Conservation (phyloP, 2,797 vertebrate species). For the Helarctos malayanus region DNA sequence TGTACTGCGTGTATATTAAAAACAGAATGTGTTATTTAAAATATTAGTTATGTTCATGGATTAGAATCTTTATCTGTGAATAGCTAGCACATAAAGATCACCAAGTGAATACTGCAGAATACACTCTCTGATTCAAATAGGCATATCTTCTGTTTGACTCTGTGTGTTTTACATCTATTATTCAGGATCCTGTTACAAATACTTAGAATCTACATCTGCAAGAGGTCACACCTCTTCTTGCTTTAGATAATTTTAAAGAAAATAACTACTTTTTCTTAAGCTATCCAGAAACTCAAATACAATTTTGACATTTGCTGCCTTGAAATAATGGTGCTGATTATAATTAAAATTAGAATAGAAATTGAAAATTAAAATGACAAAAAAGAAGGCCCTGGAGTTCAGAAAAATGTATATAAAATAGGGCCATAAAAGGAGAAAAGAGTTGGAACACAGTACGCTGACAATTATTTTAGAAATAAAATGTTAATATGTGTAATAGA, state of each 20-base stretch:
- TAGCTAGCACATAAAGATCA: conserved; percentile 5
- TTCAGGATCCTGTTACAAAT: conserved; percentile 30
- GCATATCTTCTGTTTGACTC: neutral
- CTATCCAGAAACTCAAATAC: conserved; percentile 41
- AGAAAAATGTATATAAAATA: conserved; percentile 25
- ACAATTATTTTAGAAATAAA: conserved; percentile 71
- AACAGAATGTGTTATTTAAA: conserved; percentile 79
- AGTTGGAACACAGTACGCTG: neutral
- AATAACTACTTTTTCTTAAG: conserved; percentile 51
- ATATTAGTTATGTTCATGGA: conserved; percentile 72
- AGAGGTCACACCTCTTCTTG: neutral
- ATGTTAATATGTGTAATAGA: conserved; percentile 37
- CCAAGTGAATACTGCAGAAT: neutral
- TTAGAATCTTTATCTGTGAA: conserved; percentile 72
- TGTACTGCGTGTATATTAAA: conserved; percentile 71
- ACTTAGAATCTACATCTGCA: conserved; percentile 3
- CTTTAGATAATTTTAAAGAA: conserved; percentile 63
- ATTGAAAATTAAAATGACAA: conserved; percentile 67
- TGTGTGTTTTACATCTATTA: neutral
- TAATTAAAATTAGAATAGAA: conserved; percentile 73
- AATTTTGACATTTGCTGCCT: conserved; percentile 67
- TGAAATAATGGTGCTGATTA: conserved; percentile 67
- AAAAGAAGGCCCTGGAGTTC: neutral
- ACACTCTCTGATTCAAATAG: neutral
- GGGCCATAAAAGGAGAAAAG: conserved; percentile 3